phyloP scores from a whole-genome alignment of 2,797 vertebrate species.

The Ptychobarbus kaznakovi region DNA sequence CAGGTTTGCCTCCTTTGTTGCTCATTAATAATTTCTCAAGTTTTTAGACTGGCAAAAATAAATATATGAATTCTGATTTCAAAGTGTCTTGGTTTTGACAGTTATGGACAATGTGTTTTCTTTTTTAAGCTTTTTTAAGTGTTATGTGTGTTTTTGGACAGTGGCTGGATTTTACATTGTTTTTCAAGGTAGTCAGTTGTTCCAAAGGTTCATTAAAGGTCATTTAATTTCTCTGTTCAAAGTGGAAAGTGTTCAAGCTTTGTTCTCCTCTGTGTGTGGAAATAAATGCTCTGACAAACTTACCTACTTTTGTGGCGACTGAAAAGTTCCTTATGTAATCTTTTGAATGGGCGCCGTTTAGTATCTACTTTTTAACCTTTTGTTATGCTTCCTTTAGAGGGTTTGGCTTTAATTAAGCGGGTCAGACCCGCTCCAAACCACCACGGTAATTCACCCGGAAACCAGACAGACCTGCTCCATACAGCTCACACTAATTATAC shows the following conservation, averaged over 20 bases:
- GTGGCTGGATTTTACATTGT: not conserved
- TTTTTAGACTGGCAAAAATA: not conserved
- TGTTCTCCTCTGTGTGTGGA: not conserved
- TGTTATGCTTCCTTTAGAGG: not conserved
- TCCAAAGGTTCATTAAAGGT: not conserved
- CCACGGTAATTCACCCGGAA: not conserved
- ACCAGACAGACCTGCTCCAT: not conserved
- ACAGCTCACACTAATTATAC: constrained; percentile 14
- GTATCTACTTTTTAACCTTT: not conserved
- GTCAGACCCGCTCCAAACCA: not conserved
- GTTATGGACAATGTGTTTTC: not conserved
- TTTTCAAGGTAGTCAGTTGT: not conserved
- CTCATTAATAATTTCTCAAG: not conserved
- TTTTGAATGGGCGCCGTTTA: not conserved
- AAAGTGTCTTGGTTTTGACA: no score
- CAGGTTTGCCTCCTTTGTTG: not conserved
- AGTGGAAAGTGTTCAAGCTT: not conserved
- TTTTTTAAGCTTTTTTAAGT: not conserved
- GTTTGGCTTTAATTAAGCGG: not conserved
- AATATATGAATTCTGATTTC: not conserved
- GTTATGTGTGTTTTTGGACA: not conserved
- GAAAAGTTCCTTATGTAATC: constrained; percentile 1
- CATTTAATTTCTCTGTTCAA: not conserved
- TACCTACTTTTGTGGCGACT: not conserved
- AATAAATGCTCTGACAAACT: not conserved